Base-by-base conservation (phyloP, 2,888 invertebrate genomes). In the Allophyes oxyacanthae region DNA sequence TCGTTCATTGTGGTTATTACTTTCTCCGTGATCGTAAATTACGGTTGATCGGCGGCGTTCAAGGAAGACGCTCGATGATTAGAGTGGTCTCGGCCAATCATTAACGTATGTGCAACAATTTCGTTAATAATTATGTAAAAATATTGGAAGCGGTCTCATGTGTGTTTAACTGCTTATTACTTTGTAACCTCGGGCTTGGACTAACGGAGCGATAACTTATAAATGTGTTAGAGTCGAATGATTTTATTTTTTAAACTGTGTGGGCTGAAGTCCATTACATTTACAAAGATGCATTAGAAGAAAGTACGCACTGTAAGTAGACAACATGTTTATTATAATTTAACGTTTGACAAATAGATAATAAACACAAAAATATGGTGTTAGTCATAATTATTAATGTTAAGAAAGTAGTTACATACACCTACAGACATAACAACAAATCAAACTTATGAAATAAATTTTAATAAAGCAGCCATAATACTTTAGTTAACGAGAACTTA, bases 121-220 rank as follows among this genome's bases (percentile, higher is more conserved):
- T 89, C 62, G 83, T 78, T 75, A 83, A 86, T 79, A 86, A 91
- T 92, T 88, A 88, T 83, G 87, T 86, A 87, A 84, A 70, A 88
- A 84, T 88, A 88, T 89, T 87, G 87, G 76, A 81, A 82, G 84
- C 77, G 70, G 78, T 83, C 76, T 80, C 81, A 74, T 88, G 86
- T 90, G 78, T 88, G 82, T 89, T 91, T 88, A 89, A 84, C 83
- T 87, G 83, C 83, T 88, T 87, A 89, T 91, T 92, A 90, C 87
- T 82, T 85, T 82, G 81, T 88, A 77, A 78, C 88, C 85, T 65
- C 75, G 33, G 87, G 89, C 87, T 81, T 52, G 75, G 75, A 82
- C 85, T 88, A 89, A 88, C 89, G 87, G 89, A 80, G 82, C 76
- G 77, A 83, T 83, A 80, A 81, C 77, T 82, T 83, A 67, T 55